Evolutionary conservation across 2,113 vertebrate species (phyloP), one percentile per base, ranked within the genome.

Genomic region (Mugil cephalus): DNA sequence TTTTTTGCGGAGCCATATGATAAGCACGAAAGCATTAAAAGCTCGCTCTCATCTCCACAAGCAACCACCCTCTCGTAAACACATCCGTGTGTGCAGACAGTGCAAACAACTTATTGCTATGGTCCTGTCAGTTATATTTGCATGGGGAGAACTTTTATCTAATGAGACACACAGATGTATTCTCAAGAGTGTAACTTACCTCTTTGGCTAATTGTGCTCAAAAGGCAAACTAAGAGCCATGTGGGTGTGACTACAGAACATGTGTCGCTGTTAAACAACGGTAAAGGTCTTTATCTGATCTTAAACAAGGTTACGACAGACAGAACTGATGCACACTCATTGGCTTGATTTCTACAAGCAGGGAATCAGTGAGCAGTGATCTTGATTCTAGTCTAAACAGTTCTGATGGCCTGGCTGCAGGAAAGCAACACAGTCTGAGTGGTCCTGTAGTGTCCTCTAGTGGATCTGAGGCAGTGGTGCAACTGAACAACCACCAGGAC

Each of bases 381-480:
- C 3, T 15, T 56, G 34, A 24, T 15, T 58, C 18, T 34, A 36
- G 9, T 39, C 1, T 30, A 30, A 30, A 5, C 24, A 30, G 24
- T 3, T 30, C 24, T 30, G 24, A 30, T 51, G 46, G 4, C 8
- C 30, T 30, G 11, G 14, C 54, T 50, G 35, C 12, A 11, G 35
- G 40, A 42, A 0, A 53, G 19, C 40, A 50, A 11, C 13, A 36
- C 12, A 21, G 62, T 34, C 17, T n/a, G 68, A 12, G 10, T 13
- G 43, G 53, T 48, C 46, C 69, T 62, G 35, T 30, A 64, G 67
- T 69, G 87, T n/a, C 84, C 86, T 86, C 90, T 83, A 59, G 83
- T 92, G 90, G 86, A 72, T 38, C 2, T 17, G 18, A 56, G 21
- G 42, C 15, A 61, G 64, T 17, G 79, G 39, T 80, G 21, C 89